Base-by-base conservation (phyloP, 2,888 invertebrate species). In the Mallateleia sp. region DNA sequence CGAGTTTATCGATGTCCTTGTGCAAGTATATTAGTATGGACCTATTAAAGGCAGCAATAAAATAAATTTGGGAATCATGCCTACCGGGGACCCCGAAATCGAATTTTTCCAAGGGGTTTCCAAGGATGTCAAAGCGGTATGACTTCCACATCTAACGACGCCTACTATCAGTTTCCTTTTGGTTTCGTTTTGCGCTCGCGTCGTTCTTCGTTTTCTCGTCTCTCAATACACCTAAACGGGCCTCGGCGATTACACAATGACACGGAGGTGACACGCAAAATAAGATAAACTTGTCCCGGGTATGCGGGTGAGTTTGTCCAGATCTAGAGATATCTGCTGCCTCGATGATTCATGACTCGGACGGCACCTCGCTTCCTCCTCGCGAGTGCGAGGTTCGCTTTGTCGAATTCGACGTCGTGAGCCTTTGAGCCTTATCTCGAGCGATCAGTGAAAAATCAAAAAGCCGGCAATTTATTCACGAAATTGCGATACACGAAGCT, bases 231-330 rank as follows among this genome's bases (percentile, higher is more conserved):
- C 77, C 56, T 60, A 52, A 72, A 74, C 78, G 82, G 66, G 78
- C 50, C 82, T 54, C 87, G 67, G 80, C 80, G 69, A 79, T 87
- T 89, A 85, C 82, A 90, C 89, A 91, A 90, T 91, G 90, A 91
- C 89, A 82, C 86, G 85, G 77, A 90, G 89, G 90, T 90, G 91
- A 91, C 91, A 89, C 88, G 91, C 90, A 87, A 91, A 91, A 91
- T 86, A 87, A 89, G 90, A 90, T 89, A 91, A 91, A 91, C 90
- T 90, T 90, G 91, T 90, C 88, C 75, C 74, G 88, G 81, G 86
- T 79, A 91, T 91, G 91, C 90, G 91, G 91, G 91, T 89, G 88
- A 91, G 90, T 87, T 89, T 91, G 91, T 91, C 87, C 88, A 91
- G 91, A 91, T 91, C 84, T 81, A 71, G 66, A 85, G 90, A 91